phyloP scores from a whole-genome alignment of 2,797 vertebrate species.

The Euthynnus affinis region DNA sequence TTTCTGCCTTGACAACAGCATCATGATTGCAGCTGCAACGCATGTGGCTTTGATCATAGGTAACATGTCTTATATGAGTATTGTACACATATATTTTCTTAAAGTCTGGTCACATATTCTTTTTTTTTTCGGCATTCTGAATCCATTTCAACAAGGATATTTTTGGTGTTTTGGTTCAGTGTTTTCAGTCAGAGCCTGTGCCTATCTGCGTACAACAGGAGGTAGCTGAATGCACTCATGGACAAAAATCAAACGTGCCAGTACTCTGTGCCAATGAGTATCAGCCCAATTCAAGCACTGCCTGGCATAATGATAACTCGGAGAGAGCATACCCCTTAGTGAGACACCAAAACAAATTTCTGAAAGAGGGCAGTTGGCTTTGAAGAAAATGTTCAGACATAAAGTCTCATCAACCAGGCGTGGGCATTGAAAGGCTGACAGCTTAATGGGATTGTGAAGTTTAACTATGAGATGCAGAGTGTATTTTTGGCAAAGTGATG shows the following conservation, averaged over 20 bases:
- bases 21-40: neutral
- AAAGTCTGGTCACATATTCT: no score
- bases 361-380: conserved; percentile 17
- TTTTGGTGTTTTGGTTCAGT: neutral
- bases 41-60: no score
- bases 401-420: conserved; percentile 20
- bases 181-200: neutral
- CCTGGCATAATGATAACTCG: neutral
- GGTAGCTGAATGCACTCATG: neutral
- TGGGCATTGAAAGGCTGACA: conserved; percentile 27
- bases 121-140: neutral
- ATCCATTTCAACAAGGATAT: neutral
- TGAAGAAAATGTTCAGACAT: conserved; percentile 18
- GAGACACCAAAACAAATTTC: conserved; percentile 23
- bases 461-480: conserved; percentile 39
- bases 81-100: no score
- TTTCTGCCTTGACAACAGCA: neutral
- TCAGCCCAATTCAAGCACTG: no score
- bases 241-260: neutral
- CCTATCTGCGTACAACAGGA: conserved; percentile 4
- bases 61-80: neutral
- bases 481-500: conserved; percentile 42
- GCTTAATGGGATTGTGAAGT: conserved; percentile 62
- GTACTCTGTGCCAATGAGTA: neutral
- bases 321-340: conserved; percentile 7